Evolutionary conservation across 2,113 vertebrate genomes (phyloP), one percentile per base, ranked within the genome.

Genomic region (Poeciliopsis occidentalis): DNA sequence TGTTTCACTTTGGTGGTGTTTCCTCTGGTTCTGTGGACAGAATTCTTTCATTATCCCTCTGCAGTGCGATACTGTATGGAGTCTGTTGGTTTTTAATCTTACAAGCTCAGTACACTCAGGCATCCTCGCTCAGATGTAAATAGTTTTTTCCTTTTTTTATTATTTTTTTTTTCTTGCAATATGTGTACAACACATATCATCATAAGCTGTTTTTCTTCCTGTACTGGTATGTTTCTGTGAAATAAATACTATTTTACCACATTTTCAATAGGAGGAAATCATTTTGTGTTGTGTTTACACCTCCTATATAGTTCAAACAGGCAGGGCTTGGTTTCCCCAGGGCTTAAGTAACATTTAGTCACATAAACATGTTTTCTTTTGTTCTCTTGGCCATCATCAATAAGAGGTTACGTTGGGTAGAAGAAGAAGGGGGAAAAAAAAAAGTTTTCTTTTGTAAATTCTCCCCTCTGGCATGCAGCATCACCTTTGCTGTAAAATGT

Each of bases 191-290:
- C 84, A 79, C 81, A 91, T 86, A 82, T 88, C 81, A 90, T 78
- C 86, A 94, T 94, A 95, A 94, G 93, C 93, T 94, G 91, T 86
- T 93, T 89, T 82, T 69, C 24, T 69, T 66, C 41, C 71, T 76
- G 74, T 77, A 77, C 71, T 75, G 84, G 69, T 84, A 85, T 85
- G 79, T 86, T 84, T 93, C 86, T 92, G 91, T 94, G 88, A 93
- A 95, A 94, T 94, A 93, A 94, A 94, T 64, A 74, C 83, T 92
- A 94, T 95, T 94, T 94, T 94, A 94, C 92, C 92, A 94, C 91
- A 92, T 57, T 27, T 12, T 61, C 60, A 61, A 41, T 41, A 4
- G 13, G 15, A 47, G 17, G 44, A 19, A 47, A 47, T 17, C 44
- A 19, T 17, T 47, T 6, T 47, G 44, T 44, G 41, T 13, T 44